Percentiles rank a stretch among this genome's conserved stretches.
These are phyloP conservation scores for Rhea pennata DNA, from an alignment of 2,113 vertebrate species.

Conservation along the genomic window DNA sequence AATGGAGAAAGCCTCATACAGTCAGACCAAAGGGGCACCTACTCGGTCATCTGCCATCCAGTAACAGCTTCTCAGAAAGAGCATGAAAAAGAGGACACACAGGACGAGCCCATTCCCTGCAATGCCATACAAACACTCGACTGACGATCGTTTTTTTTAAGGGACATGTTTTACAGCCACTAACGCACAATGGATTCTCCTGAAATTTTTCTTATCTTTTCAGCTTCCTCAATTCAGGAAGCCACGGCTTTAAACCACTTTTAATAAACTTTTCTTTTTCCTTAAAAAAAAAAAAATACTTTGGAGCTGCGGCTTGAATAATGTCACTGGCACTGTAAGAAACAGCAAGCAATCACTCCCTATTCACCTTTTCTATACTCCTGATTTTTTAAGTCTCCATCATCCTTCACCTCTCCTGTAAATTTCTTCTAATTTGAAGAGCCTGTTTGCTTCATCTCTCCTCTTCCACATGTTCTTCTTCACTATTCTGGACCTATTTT, in stretches of 20 bases:
- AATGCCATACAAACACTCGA: neutral
- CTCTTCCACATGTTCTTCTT: neutral
- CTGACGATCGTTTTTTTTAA: neutral
- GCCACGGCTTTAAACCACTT: neutral
- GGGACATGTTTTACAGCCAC: neutral
- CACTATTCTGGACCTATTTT: neutral
- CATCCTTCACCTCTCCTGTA: neutral
- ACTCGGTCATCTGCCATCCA: neutral
- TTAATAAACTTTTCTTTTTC: neutral
- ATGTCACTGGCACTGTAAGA: conserved; percentile 56
- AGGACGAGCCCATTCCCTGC: neutral
- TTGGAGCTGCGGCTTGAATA: conserved; percentile 20
- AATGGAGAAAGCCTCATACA: neutral
- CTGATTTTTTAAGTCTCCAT: conserved; percentile 47
- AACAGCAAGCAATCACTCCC: conserved; percentile 64
- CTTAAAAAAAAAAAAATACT: neutral
- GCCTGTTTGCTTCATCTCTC: neutral
- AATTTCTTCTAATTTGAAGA: neutral
- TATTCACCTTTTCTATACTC: conserved; percentile 60
- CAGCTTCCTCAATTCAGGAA: neutral
- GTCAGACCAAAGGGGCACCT: neutral
- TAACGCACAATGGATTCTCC: neutral
- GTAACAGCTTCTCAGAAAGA: neutral
- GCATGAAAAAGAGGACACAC: accelerated
- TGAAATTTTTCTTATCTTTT: neutral